A percentile compares a stretch with the other conserved stretches of the same genome.
These are phyloP conservation scores for Oophaga sylvatica DNA, from an alignment of 2,797 vertebrate species.

Conservation along the genomic window DNA sequence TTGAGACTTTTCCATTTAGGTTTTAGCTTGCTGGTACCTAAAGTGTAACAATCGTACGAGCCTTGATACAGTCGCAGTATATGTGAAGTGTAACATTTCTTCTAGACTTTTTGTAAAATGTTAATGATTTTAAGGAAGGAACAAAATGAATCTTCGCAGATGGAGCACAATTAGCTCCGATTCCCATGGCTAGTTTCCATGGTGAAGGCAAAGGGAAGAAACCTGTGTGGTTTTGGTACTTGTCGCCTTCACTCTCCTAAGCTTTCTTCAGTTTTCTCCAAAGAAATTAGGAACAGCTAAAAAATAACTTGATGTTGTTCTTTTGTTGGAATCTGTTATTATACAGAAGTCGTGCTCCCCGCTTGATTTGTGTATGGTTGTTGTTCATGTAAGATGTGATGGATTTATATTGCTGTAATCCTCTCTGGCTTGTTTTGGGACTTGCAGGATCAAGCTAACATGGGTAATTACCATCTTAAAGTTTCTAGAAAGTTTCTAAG, in stretches of 20 bases:
- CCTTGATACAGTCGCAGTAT: background rate
- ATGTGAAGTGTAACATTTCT: background rate
- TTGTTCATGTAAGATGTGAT: background rate
- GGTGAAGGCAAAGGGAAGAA: constrained; percentile 17
- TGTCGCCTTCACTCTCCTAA: constrained; percentile 23
- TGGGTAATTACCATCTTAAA: too few species aligned
- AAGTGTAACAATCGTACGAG: background rate
- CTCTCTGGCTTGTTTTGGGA: background rate
- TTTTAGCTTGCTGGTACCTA: background rate
- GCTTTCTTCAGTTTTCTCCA: constrained; percentile 7
- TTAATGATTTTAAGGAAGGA: constrained; percentile 20
- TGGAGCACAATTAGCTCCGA: constrained; percentile 12
- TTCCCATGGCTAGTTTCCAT: constrained; percentile 45
- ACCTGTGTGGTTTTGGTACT: constrained; percentile 17
- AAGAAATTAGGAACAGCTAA: background rate
- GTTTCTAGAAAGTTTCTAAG: too few species aligned
- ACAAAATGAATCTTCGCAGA: constrained; percentile 34
- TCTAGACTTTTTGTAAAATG: background rate
- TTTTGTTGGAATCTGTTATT: background rate
- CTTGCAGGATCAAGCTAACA: background rate
- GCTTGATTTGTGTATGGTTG: background rate
- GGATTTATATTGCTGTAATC: background rate
- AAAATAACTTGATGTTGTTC: constrained; percentile 2
- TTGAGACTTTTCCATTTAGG: background rate
- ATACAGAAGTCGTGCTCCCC: background rate